Base-by-base conservation (phyloP, 2,113 vertebrate genomes). In the Vicugna pacos region DNA sequence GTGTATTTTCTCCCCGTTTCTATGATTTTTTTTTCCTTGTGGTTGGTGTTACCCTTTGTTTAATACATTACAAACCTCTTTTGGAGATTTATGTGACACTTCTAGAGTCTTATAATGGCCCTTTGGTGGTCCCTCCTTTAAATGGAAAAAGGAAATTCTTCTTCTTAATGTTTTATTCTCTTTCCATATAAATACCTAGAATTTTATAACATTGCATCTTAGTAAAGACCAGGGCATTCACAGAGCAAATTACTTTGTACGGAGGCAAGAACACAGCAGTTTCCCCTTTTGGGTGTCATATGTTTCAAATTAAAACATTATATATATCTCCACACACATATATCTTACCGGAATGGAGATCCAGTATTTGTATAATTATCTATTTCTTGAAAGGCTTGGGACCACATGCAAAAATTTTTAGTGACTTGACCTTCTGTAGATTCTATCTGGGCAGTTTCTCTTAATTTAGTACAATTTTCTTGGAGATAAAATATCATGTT, bases 11-110 rank as follows among this genome's bases (percentile, higher is more conserved):
- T 56, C 58, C 65, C 35, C 3, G n/a, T 64, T 93, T 20, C 58
- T 75, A 58, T 20, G 19, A 16, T 72, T 62, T 46, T 82, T 85
- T 77, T 52, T n/a, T n/a, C 6, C 50, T 10, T 13, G 52, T 42
- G 58, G 84, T 96, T 54, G 60, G 52, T 60, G 93, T 64, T 79
- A 89, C 8, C 89, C 85, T 96, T 95, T 95, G 88, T 96, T 95
- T 79, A 91, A 81, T 56, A 48, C 67, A 54, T 73, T 60, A 73
- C n/a, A 38, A 42, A 42, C 64, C 14, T n/a, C 82, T 52, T 91
- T 81, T 77, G 56, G 62, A 94, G 52, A 82, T 67, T 88, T 88
- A 46, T 32, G 0, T 28, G 75, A 82, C 46, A 15, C 69, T 81
- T 56, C 14, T 12, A 65, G 46, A 75, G 62, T 67, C 14, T 89